A percentile compares a stretch with the other conserved stretches of the same genome.
These are phyloP conservation scores for Euschistus heros DNA, from an alignment of 1,140 invertebrate genomes.

Conservation along the genomic window DNA sequence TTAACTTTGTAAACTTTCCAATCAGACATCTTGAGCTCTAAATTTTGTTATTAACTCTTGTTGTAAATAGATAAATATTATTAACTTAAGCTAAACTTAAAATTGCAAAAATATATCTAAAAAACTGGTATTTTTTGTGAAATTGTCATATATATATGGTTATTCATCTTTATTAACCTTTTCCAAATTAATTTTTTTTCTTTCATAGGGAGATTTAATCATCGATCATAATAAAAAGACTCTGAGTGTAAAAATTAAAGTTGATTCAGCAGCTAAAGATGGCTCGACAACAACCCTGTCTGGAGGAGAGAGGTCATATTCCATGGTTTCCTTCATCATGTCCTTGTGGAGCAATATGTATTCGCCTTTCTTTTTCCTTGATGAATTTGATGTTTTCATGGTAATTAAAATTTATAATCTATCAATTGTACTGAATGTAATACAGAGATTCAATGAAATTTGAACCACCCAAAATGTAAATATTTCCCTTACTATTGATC, in stretches of 20 bases:
- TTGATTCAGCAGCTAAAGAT: constrained; percentile 34
- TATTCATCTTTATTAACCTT: constrained; percentile 21
- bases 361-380: constrained; percentile 88
- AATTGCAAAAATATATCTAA: too few relatives aligned
- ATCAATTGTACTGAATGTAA: too few relatives aligned
- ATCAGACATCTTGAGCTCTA: too few relatives aligned
- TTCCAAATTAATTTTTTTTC: constrained; percentile 6
- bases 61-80: too few relatives aligned
- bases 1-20: too few relatives aligned
- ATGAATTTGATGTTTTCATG: constrained; percentile 99
- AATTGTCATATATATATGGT: too few relatives aligned
- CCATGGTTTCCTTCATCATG: constrained; percentile 87
- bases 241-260: constrained; percentile 48
- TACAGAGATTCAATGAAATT: constrained; percentile 21
- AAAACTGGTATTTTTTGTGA: too few relatives aligned
- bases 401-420: constrained; percentile 41
- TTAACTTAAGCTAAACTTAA: too few relatives aligned
- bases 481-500: constrained; percentile 13
- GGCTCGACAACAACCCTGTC: constrained; percentile 57
- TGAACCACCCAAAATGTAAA: constrained; percentile 25
- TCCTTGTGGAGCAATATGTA: constrained; percentile 84
- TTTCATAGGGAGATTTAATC: constrained; percentile 35
- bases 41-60: too few relatives aligned
- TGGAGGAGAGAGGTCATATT: constrained; percentile 90
- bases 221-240: constrained; percentile 47